Base-by-base conservation (phyloP, 2,888 invertebrate genomes). In the Cecidostiba fungosa region DNA sequence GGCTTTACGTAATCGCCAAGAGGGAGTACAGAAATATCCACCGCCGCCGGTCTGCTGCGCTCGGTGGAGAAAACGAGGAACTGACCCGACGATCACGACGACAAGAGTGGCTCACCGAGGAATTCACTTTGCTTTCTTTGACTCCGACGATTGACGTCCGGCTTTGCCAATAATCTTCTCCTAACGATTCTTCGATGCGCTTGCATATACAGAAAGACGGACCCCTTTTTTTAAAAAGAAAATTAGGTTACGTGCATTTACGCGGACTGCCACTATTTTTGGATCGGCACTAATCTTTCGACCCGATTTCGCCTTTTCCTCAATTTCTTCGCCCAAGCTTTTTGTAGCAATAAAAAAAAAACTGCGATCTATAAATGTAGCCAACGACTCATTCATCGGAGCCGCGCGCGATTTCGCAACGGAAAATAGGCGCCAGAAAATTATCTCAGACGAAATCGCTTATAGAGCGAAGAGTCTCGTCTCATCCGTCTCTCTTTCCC, bases 1-100 rank as follows among this genome's bases (percentile, higher is more conserved):
- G 77, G 88, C 86, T 91, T 92, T 91, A 91, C 91, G 91, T 91
- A 91, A 91, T 89, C 88, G 88, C 74, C 62, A 14, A 66, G 66
- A 29, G 43, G 12, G 39, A 84, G 86, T 89, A 90, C 87, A 85
- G 89, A 91, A 91, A 92, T 92, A 91, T 88, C 90, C 87, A 54
- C 87, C 77, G 81, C 88, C 85, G 39, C 39, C 74, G 76, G 72
- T 62, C 77, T 69, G 29, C 77, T 39, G 73, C 77, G 69, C 78
- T 78, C 76, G 77, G 62, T 43, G 12, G 62, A 80, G 83, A 72
- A 86, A 79, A 80, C 80, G 80, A 83, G 83, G 79, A 86, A 86
- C 86, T 86, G 86, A 86, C 80, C 86, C 77, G 80, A 26, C 50
- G 54, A 29, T n/a, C 36, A 23, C 26, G 36, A 74, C 66, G 32